These are phyloP conservation scores for Danio jaintianensis DNA, from an alignment of 2,797 vertebrate genomes.

Conservation along the genomic window DNA sequence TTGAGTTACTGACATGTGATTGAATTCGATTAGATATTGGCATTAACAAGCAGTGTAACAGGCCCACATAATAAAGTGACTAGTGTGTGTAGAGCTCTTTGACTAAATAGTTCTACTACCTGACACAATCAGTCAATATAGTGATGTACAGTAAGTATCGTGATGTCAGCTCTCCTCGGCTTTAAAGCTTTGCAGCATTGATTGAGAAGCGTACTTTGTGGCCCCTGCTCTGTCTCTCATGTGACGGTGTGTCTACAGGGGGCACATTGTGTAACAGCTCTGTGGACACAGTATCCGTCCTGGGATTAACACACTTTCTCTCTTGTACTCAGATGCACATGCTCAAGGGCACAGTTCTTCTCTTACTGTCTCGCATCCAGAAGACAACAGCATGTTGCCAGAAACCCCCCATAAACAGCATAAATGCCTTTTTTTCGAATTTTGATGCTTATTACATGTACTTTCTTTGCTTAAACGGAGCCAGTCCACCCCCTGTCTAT, in stretches of 20 bases:
- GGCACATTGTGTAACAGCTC: conserved; percentile 24
- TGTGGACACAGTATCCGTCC: conserved; percentile 29
- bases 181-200: too few relatives aligned
- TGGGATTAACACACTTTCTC: conserved; percentile 19
- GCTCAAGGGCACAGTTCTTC: conserved; percentile 7
- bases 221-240: conserved; percentile 26
- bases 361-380: conserved; percentile 4
- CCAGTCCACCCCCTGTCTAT: neutral
- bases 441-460: conserved; percentile 4
- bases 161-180: too few relatives aligned
- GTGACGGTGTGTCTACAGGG: conserved; percentile 40
- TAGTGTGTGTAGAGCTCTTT: too few relatives aligned
- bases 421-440: neutral
- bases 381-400: neutral
- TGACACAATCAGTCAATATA: neutral
- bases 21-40: too few relatives aligned
- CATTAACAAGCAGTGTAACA: too few relatives aligned
- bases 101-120: neutral
- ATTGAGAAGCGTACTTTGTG: neutral
- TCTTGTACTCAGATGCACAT: neutral
- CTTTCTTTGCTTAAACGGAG: neutral
- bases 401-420: conserved; percentile 14
- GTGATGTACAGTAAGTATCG: neutral
- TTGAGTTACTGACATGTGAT: too few relatives aligned
- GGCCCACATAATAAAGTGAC: too few relatives aligned